Evolutionary conservation across 1,140 invertebrate species (phyloP).

Genomic region (Achroia grisella): DNA sequence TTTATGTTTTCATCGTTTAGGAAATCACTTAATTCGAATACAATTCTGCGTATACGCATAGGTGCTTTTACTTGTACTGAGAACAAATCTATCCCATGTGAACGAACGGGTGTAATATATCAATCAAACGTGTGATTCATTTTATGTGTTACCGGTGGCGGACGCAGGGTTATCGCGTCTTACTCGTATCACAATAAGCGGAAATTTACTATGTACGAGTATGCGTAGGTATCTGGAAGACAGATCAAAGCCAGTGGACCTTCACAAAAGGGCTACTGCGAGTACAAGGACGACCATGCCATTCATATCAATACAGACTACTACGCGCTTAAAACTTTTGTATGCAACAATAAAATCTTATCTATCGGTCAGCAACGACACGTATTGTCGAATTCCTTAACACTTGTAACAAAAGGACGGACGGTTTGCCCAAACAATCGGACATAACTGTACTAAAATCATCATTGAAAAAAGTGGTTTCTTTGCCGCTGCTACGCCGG

Average conservation of each 20-base stretch:
- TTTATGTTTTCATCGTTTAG: too few relatives aligned
- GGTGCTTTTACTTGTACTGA: too few relatives aligned
- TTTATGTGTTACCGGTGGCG: constrained; percentile 18
- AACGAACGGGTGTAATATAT: too few relatives aligned
- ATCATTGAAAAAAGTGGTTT: constrained; percentile 45
- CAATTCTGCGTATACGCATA: too few relatives aligned
- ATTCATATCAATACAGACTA: background rate
- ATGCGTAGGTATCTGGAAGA: constrained; percentile 4
- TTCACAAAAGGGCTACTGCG: constrained; percentile 7
- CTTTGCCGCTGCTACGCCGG: constrained; percentile 14
- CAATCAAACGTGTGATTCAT: constrained; percentile 32
- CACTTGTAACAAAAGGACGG: constrained; percentile 37
- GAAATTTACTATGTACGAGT: constrained; percentile 26
- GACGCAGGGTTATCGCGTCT: constrained; percentile 1
- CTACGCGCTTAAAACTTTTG: background rate
- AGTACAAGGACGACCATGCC: constrained; percentile 6
- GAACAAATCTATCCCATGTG: too few relatives aligned
- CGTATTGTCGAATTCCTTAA: constrained; percentile 42
- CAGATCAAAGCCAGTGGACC: constrained; percentile 9
- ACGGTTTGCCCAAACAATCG: constrained; percentile 27
- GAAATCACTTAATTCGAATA: too few relatives aligned
- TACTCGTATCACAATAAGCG: constrained; percentile 28
- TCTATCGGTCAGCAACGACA: constrained; percentile 14
- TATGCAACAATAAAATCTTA: constrained; percentile 29
- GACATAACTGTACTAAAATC: constrained; percentile 51